Evolutionary conservation across 92 coral and sea anemone genomes (phyloP), one percentile per base, ranked within the genome.

Genomic region (Bergia puertoricense): DNA sequence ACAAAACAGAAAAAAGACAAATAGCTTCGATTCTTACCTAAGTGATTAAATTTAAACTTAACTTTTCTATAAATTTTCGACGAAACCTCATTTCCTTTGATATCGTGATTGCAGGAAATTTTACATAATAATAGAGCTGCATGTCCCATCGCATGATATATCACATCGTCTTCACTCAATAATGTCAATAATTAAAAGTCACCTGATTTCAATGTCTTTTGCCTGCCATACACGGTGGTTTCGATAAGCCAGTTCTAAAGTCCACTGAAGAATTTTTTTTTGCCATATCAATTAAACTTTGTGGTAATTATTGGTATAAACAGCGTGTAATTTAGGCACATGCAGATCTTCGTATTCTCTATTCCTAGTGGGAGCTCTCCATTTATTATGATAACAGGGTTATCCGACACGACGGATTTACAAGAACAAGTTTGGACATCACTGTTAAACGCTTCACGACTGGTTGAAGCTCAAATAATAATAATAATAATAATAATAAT

Each of bases 81-180:
- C 14, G 23, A 4, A 23, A 50, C 43, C 87, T 84, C 77, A 71
- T 84, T 84, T 84, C 71, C 62, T 84, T 68, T 84, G 74, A 84
- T 74, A 37, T 69, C 74, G 45, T 44, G 77, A 13, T 83, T 82
- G 71, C 13, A 71, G 41, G 74, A 48, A 45, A 3, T 68, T 84
- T 84, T 71, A 57, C 87, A 84, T 84, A 36, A 84, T 79, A 84
- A 84, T 84, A 37, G 87, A 38, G 69, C 30, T 30, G 30, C 37
- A 44, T 46, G 10, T 48, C 11, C 42, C 40, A 45, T 74, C 66
- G 57, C 43, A 50, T 36, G 39, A 83, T 69, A 68, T 81, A 68
- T 81, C 45, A 51, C 50, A 48, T 41, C 13, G n/a, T 11, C 2
- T 73, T 84, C 78, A 38, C 62, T 20, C 44, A 71, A n/a, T 23